Conservation (phyloP, 2,797 vertebrate genomes). For the Spatula clypeata region DNA sequence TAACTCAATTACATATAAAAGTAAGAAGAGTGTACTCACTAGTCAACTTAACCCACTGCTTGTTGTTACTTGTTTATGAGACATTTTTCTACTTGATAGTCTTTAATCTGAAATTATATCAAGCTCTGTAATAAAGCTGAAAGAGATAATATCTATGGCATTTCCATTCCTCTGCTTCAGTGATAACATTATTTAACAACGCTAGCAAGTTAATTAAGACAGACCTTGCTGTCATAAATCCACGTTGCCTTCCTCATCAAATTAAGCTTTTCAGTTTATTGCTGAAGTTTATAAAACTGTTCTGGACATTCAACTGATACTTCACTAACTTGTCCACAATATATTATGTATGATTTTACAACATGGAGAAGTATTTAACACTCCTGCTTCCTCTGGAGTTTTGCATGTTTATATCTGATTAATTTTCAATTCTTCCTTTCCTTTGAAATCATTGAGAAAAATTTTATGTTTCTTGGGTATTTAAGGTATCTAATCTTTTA, state of each 20-base stretch:
- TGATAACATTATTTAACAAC: slow-evolving; percentile 81
- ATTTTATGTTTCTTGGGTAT: neutral
- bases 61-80: slow-evolving; percentile 72
- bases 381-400: neutral
- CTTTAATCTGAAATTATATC: slow-evolving; percentile 80
- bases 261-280: slow-evolving; percentile 36
- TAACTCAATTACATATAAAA: slow-evolving; percentile 59
- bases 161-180: slow-evolving; percentile 72
- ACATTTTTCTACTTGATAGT: slow-evolving; percentile 76
- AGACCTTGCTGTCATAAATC: slow-evolving; percentile 78
- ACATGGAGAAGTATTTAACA: slow-evolving; percentile 6
- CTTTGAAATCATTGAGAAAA: slow-evolving; percentile 37
- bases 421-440: slow-evolving; percentile 39
- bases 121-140: slow-evolving; percentile 71
- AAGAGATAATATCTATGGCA: slow-evolving; percentile 77
- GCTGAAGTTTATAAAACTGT: slow-evolving; percentile 61
- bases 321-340: slow-evolving; percentile 9
- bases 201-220: slow-evolving; percentile 79
- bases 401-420: neutral
- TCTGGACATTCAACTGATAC: slow-evolving; percentile 44
- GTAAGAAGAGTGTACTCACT: slow-evolving; percentile 31
- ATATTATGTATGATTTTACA: neutral
- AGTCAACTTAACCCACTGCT: slow-evolving; percentile 52
- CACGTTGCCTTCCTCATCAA: slow-evolving; percentile 68
- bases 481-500: slow-evolving; percentile 18